Percentiles rank a stretch among this genome's conserved stretches.
Evolutionary conservation across 2,888 invertebrate genomes (phyloP).

Genomic region (Amaurobius ferox): DNA sequence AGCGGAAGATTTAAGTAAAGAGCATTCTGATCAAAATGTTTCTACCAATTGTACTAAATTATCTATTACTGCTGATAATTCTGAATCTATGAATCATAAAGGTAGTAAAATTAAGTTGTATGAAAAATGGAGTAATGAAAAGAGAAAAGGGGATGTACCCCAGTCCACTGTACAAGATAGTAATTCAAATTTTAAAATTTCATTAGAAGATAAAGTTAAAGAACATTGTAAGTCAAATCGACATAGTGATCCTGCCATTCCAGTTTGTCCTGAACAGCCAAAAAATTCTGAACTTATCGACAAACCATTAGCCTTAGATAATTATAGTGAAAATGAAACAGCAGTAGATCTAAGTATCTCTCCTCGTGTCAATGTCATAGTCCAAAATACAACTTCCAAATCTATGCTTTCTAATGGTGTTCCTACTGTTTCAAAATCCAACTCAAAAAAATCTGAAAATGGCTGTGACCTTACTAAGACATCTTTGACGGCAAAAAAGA

Average conservation of each 20-base stretch:
- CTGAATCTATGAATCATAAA: slow-evolving; percentile 10
- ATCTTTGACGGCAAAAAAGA: slow-evolving; percentile 43
- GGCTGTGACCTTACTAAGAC: background rate
- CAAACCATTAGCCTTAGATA: background rate
- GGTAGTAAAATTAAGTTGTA: slow-evolving; percentile 54
- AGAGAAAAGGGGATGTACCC: slow-evolving; percentile 23
- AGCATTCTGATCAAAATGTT: background rate
- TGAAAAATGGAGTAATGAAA: slow-evolving; percentile 61
- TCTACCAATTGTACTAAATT: background rate
- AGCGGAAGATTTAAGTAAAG: background rate
- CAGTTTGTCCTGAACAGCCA: background rate
- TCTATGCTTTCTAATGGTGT: background rate
- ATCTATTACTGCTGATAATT: background rate
- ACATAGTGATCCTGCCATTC: background rate
- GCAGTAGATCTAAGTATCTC: slow-evolving; percentile 54
- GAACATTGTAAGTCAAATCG: background rate
- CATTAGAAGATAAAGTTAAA: background rate
- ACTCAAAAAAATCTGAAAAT: background rate
- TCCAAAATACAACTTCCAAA: background rate
- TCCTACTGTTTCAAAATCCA: background rate
- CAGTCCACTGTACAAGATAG: background rate
- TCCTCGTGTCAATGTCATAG: slow-evolving; percentile 12
- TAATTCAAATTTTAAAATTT: slow-evolving; percentile 1
- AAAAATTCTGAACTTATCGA: background rate
- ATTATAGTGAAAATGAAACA: slow-evolving; percentile 17